Conservation (phyloP, 2,888 invertebrate genomes). For the Thumatha senex region DNA sequence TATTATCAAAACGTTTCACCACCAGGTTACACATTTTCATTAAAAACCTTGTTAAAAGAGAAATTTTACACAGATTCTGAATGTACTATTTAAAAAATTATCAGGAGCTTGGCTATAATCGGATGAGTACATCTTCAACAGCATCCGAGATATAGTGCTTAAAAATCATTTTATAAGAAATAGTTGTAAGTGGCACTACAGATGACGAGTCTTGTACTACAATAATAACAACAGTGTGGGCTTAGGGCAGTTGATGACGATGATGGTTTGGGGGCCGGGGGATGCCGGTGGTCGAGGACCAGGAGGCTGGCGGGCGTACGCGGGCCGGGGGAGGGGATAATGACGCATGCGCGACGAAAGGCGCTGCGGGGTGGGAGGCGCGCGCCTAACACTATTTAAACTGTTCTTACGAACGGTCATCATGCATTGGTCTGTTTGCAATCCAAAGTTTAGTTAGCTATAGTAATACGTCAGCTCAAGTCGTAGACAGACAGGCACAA, state of each 20-base stretch:
- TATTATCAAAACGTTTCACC: too few relatives aligned
- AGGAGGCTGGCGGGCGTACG: conserved; percentile 35
- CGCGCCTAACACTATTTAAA: conserved; percentile 85
- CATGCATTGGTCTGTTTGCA: conserved; percentile 88
- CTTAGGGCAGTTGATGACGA: conserved; percentile 6
- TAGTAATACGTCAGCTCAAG: conserved; percentile 81
- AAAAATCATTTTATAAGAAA: too few relatives aligned
- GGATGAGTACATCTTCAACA: too few relatives aligned
- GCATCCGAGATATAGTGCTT: too few relatives aligned
- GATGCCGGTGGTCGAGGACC: conserved; percentile 24
- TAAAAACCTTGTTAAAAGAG: too few relatives aligned
- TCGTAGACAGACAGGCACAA: conserved; percentile 82
- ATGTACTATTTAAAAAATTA: too few relatives aligned
- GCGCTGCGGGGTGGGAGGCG: conserved; percentile 82
- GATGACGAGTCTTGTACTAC: too few relatives aligned
- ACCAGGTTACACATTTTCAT: too few relatives aligned
- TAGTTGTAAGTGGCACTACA: too few relatives aligned
- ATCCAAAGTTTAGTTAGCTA: conserved; percentile 85
- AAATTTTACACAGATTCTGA: too few relatives aligned
- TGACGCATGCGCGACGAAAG: conserved; percentile 86
- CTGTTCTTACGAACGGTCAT: conserved; percentile 85
- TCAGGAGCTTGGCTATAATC: too few relatives aligned
- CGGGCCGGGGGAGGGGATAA: conserved; percentile 57
- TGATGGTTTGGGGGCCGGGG: conserved; percentile 23
- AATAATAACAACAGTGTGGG: too few relatives aligned